phyloP scores from a whole-genome alignment of 2,113 vertebrate genomes.

The Salvelinus sp. region DNA sequence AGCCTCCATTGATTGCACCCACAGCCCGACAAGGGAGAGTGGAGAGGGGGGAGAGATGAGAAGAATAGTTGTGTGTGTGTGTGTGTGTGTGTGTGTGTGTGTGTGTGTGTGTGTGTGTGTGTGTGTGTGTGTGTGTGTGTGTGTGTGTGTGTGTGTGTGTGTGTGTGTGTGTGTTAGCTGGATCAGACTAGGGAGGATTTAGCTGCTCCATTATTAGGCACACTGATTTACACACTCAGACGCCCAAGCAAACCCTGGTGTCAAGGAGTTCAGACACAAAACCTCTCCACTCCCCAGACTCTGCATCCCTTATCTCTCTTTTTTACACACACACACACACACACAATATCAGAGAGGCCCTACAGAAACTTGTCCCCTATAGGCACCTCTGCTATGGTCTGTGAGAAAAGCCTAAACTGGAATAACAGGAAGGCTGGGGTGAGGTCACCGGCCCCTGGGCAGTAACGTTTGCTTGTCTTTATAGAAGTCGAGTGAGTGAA shows the following conservation, averaged over 20 bases:
- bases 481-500: conserved; percentile 14
- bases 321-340: not conserved
- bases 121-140: not conserved
- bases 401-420: not conserved
- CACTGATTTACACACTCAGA: conserved; percentile 7
- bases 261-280: conserved; percentile 5
- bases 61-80: conserved; percentile 12
- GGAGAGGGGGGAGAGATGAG: conserved; percentile 6
- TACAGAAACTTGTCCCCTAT: not conserved
- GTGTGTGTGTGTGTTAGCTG: not conserved
- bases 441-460: conserved; percentile 13
- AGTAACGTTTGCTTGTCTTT: conserved; percentile 6
- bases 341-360: not conserved
- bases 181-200: conserved; percentile 5
- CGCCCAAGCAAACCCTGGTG: conserved; percentile 9
- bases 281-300: not conserved
- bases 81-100: no score
- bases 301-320: not conserved
- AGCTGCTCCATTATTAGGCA: not conserved
- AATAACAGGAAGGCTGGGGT: conserved; percentile 28
- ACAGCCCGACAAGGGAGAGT: not conserved
- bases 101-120: conserved; percentile 4
- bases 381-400: not conserved
- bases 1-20: conserved; percentile 12
- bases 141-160: conserved; percentile 1